A percentile compares a stretch with the other conserved stretches of the same genome.
phyloP scores from a whole-genome alignment of 2,113 vertebrate genomes.

The Ginglymostoma cirratum region DNA sequence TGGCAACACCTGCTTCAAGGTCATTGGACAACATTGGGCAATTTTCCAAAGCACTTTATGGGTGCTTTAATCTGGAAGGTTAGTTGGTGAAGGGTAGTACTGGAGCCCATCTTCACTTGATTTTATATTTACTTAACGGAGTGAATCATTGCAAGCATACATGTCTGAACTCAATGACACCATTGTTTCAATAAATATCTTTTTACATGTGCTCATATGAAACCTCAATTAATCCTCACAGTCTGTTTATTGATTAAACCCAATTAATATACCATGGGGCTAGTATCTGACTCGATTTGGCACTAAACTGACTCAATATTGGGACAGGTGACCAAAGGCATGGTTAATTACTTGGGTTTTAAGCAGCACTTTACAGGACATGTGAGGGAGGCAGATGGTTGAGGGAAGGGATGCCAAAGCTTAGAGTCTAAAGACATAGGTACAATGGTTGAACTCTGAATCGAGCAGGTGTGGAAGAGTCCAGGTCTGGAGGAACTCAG shows the following conservation, averaged over 20 bases:
- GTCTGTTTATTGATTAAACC: too few relatives aligned
- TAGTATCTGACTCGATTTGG: neutral
- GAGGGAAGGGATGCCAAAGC: neutral
- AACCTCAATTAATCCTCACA: too few relatives aligned
- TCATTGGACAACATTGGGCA: neutral
- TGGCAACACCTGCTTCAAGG: neutral
- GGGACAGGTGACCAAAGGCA: neutral
- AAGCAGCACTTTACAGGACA: neutral
- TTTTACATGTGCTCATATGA: too few relatives aligned
- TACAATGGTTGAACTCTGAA: neutral
- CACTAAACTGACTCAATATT: neutral
- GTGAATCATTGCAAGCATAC: neutral
- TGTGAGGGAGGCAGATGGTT: neutral
- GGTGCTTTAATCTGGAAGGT: neutral
- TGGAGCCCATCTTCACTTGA: neutral
- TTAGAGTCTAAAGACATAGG: too few relatives aligned
- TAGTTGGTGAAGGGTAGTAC: neutral
- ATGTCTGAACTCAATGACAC: neutral
- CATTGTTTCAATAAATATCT: too few relatives aligned
- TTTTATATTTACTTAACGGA: neutral
- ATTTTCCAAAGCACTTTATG: neutral
- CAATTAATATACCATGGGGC: too few relatives aligned
- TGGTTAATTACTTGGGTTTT: neutral
- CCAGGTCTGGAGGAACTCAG: neutral
- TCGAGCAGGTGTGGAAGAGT: too few relatives aligned